Evolutionary conservation across 2,113 vertebrate genomes (phyloP), one percentile per base, ranked within the genome.

Genomic region (Astur gentilis): DNA sequence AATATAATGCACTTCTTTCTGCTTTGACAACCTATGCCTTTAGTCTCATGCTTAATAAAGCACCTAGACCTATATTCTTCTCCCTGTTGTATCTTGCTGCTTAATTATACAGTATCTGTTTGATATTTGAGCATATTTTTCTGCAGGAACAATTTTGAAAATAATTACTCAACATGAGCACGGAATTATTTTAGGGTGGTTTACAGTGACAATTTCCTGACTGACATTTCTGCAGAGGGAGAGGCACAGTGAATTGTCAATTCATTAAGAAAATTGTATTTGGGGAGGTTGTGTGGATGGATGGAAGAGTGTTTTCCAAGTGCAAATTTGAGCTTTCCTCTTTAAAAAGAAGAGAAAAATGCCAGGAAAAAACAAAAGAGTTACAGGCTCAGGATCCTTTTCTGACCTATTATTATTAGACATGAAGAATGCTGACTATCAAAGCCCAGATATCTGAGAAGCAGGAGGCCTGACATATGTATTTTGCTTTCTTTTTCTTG

Each of bases 21-120:
- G 76, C 70, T 82, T 66, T 89, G 94, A 52, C 70, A 92, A 45
- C 31, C 32, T 31, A 13, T 62, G 25, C 70, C 93, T 90, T 96
- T 87, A 97, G 91, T 73, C 49, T 91, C 70, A 61, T 77, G 94
- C 83, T 97, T 96, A 95, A 95, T 97, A 96, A 97, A 97, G 82
- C 96, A 97, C 88, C 93, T 88, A 95, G 94, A 86, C 87, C 32
- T 79, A 47, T 76, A 31, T 96, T 96, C 94, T 95, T 36, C 83
- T 80, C 83, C 89, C 91, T 84, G 92, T 84, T 96, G 91, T 93
- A 90, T 88, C 95, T 98, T 89, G 77, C 94, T 96, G 84, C 85
- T 96, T 97, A 97, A 95, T 98, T 97, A 96, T 94, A 96, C 77
- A 75, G 69, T 97, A 96, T 97, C 96, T 65, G 16, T 95, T 96